These are phyloP conservation scores for Macrotis lagotis DNA, from an alignment of 2,113 vertebrate genomes.

Conservation along the genomic window DNA sequence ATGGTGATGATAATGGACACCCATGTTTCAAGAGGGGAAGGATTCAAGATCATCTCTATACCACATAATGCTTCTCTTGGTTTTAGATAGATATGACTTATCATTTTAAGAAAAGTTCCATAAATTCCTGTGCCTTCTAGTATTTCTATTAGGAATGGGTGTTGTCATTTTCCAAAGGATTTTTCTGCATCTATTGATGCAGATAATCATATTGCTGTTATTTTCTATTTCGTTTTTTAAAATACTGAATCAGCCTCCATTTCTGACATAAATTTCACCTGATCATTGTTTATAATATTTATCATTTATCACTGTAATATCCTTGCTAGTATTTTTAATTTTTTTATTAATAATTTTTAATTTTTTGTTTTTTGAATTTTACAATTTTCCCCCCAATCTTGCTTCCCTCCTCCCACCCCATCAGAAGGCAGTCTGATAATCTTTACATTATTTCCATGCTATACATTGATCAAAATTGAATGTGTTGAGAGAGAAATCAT, in stretches of 20 bases:
- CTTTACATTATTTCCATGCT: too few relatives aligned
- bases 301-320: background rate
- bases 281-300: background rate
- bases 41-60: background rate
- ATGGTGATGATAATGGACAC: background rate
- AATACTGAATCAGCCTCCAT: background rate
- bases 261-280: background rate
- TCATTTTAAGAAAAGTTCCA: background rate
- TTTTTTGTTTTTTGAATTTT: too few relatives aligned
- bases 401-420: too few relatives aligned
- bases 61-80: background rate
- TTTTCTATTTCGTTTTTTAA: background rate
- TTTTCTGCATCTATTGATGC: background rate
- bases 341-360: too few relatives aligned
- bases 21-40: background rate
- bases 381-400: too few relatives aligned
- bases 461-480: too few relatives aligned
- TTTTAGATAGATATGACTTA: background rate
- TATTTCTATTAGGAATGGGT: background rate
- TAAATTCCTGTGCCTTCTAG: background rate
- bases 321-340: background rate
- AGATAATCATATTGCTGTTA: background rate
- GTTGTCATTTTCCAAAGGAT: background rate
- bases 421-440: too few relatives aligned
- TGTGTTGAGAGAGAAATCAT: too few relatives aligned